Conservation (phyloP, 2,888 invertebrate species). For the Cancer borealis region DNA sequence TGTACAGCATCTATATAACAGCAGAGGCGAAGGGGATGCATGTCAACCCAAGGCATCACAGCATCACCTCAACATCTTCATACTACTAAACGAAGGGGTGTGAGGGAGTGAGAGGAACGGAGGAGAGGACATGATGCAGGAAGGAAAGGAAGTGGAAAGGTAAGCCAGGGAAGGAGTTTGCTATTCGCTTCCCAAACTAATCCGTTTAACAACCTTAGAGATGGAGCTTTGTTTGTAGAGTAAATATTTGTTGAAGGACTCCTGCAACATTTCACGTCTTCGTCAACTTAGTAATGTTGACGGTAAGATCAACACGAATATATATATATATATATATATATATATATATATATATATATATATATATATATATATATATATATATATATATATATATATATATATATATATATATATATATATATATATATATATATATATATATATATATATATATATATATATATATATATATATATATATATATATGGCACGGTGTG, state of each 20-base stretch:
- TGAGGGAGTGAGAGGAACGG: neutral
- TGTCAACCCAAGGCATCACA: neutral
- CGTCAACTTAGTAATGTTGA: neutral
- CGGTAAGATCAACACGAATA: no score
- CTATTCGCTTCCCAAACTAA: slow-evolving; percentile 3
- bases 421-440: no score
- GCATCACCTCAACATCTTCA: neutral
- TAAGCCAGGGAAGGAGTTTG: neutral
- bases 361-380: no score
- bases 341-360: no score
- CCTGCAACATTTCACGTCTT: neutral
- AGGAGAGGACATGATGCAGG: neutral
- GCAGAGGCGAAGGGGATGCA: neutral
- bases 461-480: no score
- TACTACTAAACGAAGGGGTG: neutral
- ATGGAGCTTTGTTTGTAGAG: neutral
- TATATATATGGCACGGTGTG: neutral
- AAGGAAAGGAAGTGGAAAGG: neutral
- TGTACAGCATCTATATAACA: neutral
- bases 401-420: no score
- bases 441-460: no score
- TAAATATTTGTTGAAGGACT: neutral
- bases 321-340: no score
- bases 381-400: no score
- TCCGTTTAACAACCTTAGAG: neutral